These are phyloP conservation scores for Phenacoccus solenopsis DNA, from an alignment of 1,140 invertebrate species.

Conservation along the genomic window DNA sequence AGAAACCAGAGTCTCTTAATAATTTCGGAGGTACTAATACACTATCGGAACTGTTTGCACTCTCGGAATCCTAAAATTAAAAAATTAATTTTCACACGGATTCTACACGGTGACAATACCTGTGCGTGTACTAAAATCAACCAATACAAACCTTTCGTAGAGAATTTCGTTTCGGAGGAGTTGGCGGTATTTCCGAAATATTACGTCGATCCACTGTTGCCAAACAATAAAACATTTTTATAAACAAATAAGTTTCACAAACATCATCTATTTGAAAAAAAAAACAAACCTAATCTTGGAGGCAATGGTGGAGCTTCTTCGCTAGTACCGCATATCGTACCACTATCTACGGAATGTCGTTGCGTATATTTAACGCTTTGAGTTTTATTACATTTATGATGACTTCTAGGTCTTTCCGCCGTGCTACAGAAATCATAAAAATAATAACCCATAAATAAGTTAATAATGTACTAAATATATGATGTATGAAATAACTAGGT, in stretches of 20 bases:
- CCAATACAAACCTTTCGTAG: conserved; percentile 37
- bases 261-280: too few species aligned
- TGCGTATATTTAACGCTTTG: conserved; percentile 27
- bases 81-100: background rate
- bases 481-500: background rate
- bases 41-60: background rate
- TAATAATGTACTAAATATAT: background rate
- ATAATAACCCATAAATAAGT: background rate
- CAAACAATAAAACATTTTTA: conserved; percentile 21
- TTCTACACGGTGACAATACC: background rate
- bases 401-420: conserved; percentile 41
- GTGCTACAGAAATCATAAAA: conserved; percentile 33
- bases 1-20: conserved; percentile 1
- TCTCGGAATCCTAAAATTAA: background rate
- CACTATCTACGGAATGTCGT: background rate
- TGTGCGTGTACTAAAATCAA: background rate
- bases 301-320: conserved; percentile 2
- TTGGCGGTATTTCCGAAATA: conserved; percentile 38
- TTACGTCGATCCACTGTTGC: conserved; percentile 43
- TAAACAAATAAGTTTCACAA: too few species aligned
- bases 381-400: conserved; percentile 47
- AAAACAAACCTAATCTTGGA: background rate
- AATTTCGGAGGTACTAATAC: background rate
- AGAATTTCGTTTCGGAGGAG: conserved; percentile 43
- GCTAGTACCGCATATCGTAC: background rate